These are phyloP conservation scores for Aphis gossypii DNA, from an alignment of 1,140 invertebrate genomes.

Conservation along the genomic window DNA sequence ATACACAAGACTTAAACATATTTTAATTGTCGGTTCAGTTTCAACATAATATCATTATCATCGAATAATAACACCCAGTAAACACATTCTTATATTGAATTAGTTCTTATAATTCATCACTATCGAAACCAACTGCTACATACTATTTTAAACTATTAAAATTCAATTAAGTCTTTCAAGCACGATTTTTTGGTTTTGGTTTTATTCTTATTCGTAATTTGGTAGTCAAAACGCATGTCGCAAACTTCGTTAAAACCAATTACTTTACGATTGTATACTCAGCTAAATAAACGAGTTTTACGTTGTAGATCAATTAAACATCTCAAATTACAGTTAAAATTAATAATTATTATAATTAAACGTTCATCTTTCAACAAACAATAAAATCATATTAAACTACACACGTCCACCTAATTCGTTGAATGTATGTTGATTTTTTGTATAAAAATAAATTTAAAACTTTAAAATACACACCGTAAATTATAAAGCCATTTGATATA, in stretches of 20 bases:
- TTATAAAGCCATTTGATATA: not conserved
- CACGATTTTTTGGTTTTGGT: not conserved
- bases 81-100: not conserved
- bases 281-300: not conserved
- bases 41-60: not conserved
- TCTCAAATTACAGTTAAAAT: not conserved
- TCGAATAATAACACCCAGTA: not conserved
- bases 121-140: not conserved
- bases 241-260: not conserved
- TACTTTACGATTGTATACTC: not conserved
- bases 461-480: not conserved
- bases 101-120: not conserved
- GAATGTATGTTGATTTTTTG: not conserved
- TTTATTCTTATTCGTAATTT: not conserved
- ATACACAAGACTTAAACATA: not conserved
- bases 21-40: not conserved
- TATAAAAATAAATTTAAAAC: not conserved
- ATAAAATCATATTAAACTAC: not conserved
- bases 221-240: not conserved
- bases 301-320: not conserved
- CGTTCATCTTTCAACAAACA: not conserved
- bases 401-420: not conserved
- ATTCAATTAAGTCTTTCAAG: not conserved
- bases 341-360: conserved; percentile 16
- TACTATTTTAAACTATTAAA: not conserved